A percentile compares a stretch with the other conserved stretches of the same genome.
Conservation (phyloP, 2,113 vertebrate species). For the Chaetorhynchus papuensis region DNA sequence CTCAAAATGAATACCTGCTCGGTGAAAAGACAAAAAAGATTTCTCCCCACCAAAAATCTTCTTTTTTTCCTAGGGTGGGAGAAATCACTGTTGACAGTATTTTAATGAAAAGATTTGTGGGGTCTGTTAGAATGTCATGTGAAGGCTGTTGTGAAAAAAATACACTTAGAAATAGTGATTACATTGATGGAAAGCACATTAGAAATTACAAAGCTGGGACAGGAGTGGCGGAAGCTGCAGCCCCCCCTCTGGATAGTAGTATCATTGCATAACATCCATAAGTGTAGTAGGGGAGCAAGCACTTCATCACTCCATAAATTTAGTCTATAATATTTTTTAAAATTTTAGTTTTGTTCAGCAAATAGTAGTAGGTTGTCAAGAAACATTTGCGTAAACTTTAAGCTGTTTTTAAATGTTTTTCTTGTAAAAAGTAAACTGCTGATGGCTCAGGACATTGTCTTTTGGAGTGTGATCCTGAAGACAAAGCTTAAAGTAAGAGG, state of each 20-base stretch:
- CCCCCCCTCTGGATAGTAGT: not conserved
- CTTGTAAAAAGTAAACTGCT: not conserved
- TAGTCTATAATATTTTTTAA: not conserved
- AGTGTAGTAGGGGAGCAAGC: not conserved
- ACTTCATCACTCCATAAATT: not conserved
- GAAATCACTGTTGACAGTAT: not conserved
- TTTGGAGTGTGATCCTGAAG: not conserved
- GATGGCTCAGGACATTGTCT: not conserved
- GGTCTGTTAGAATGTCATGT: not conserved
- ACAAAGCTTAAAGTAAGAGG: not conserved
- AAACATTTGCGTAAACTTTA: not conserved
- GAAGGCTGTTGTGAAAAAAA: not conserved
- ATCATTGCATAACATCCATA: not conserved
- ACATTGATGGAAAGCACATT: not conserved
- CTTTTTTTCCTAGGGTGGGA: not conserved
- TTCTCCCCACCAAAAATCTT: accelerated
- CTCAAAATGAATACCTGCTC: not conserved
- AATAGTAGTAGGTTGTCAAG: not conserved
- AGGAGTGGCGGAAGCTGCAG: not conserved
- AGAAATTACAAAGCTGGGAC: not conserved
- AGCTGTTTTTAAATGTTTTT: not conserved
- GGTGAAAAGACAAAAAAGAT: not conserved
- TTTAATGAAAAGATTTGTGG: not conserved
- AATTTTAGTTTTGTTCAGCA: not conserved
- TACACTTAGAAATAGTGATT: not conserved